These are phyloP conservation scores for Pachydiplax longipennis DNA, from an alignment of 2,888 invertebrate genomes.

Conservation along the genomic window DNA sequence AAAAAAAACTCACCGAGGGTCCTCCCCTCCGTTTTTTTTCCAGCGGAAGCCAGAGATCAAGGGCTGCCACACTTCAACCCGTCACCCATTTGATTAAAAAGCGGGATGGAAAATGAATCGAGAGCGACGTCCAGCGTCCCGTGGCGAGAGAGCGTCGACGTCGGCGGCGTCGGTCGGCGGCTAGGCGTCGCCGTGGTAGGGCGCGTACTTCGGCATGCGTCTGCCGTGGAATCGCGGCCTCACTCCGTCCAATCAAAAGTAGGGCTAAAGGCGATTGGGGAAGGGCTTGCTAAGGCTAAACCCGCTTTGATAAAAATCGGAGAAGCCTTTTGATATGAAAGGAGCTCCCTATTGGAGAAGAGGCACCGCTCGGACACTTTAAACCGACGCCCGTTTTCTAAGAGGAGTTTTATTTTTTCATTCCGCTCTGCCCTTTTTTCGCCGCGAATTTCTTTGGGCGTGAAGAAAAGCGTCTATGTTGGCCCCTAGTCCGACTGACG, in stretches of 20 bases:
- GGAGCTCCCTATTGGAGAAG: neutral
- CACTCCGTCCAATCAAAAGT: neutral
- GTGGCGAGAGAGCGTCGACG: neutral
- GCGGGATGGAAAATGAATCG: neutral
- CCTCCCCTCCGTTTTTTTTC: neutral
- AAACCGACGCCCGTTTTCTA: neutral
- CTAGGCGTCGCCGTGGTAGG: neutral
- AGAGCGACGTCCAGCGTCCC: neutral
- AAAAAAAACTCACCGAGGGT: conserved; percentile 32
- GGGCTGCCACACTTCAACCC: neutral
- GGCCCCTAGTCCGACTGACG: too few relatives aligned
- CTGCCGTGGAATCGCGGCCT: neutral
- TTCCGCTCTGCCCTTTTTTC: too few relatives aligned
- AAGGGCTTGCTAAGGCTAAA: neutral
- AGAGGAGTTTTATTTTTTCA: neutral
- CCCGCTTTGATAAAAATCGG: neutral
- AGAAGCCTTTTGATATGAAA: neutral
- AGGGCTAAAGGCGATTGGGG: neutral
- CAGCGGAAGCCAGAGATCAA: neutral
- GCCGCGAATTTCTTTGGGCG: too few relatives aligned
- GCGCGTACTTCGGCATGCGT: neutral
- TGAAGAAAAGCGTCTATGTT: too few relatives aligned
- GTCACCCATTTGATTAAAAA: neutral
- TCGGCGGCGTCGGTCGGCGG: neutral
- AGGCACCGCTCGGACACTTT: neutral